Evolutionary conservation across 2,888 invertebrate species (phyloP), one percentile per base, ranked within the genome.

Genomic region (Dermolepida albohirtum): DNA sequence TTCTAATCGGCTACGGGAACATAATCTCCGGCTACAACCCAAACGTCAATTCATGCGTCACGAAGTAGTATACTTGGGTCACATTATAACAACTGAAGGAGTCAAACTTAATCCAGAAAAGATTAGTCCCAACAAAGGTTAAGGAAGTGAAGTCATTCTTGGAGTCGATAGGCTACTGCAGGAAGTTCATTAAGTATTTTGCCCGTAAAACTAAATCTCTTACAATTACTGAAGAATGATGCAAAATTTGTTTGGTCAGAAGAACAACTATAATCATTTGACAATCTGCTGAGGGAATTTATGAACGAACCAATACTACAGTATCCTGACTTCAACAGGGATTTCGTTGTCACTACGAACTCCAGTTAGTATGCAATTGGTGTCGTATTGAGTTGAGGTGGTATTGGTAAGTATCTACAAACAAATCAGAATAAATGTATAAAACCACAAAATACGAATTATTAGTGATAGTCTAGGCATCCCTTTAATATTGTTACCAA

Each of bases 171-270:
- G 47, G 47, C 2, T 49, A 82, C 63, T 82, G 83, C 44, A 34
- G 80, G 8, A 75, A 76, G 65, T 83, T 82, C 62, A 81, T 83
- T 0, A 54, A 70, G 22, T 66, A 79, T 8, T 82, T 79, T 59
- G 71, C 77, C 0, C 72, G 74, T 63, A 65, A 77, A 1, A 73
- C 79, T 2, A 71, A 74, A 70, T 78, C 78, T 0, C 49, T 80
- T 39, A 77, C 16, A 49, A 17, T 29, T 52, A 66, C 16, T 70
- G 11, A 71, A 66, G 47, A 71, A 71, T 47, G 62, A 70, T 44
- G 27, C 39, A 51, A 8, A 50, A 52, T 73, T 73, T 34, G 29
- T 62, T n/a, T 73, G 73, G 70, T 44, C 51, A 34, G 29, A 22
- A 11, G 39, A 17, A 14, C 66, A 66, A 29, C 66, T 57, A 27